These are phyloP conservation scores for Micrastur ruficollis DNA, from an alignment of 2,797 vertebrate genomes.

Conservation along the genomic window DNA sequence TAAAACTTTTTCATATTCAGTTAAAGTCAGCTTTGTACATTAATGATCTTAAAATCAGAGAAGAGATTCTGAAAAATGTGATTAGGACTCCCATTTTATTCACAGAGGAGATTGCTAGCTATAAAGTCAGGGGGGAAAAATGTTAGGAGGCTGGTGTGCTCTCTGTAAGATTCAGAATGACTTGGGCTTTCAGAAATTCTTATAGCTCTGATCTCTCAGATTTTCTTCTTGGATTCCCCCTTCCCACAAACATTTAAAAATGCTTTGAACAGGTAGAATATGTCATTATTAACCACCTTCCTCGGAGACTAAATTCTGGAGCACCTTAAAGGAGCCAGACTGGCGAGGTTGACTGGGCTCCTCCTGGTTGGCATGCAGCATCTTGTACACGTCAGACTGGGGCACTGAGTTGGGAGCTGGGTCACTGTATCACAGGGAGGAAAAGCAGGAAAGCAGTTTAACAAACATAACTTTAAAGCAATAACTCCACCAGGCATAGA, in stretches of 20 bases:
- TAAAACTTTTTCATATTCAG: not conserved
- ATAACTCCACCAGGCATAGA: not conserved
- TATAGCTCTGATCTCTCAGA: not conserved
- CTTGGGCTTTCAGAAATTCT: not conserved
- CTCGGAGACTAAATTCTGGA: conserved; percentile 92
- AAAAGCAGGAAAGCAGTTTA: conserved; percentile 5
- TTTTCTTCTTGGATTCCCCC: not conserved
- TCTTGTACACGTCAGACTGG: conserved; percentile 91
- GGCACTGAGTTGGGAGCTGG: conserved; percentile 58
- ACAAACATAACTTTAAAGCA: not conserved
- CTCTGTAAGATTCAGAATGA: not conserved
- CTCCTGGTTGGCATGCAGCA: conserved; percentile 84
- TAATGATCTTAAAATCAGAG: not conserved
- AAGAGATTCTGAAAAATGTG: not conserved
- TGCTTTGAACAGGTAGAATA: not conserved
- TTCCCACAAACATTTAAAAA: not conserved
- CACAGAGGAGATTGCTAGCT: not conserved
- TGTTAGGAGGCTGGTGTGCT: not conserved
- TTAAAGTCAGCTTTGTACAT: not conserved
- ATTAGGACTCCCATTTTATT: not conserved
- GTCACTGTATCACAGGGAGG: conserved; percentile 75
- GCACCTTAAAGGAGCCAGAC: conserved; percentile 93
- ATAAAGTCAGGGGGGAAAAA: not conserved
- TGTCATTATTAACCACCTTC: conserved; percentile 76
- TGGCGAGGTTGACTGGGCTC: conserved; percentile 87